These are phyloP conservation scores for Ethmia dodecea DNA, from an alignment of 2,888 invertebrate genomes.

Conservation along the genomic window DNA sequence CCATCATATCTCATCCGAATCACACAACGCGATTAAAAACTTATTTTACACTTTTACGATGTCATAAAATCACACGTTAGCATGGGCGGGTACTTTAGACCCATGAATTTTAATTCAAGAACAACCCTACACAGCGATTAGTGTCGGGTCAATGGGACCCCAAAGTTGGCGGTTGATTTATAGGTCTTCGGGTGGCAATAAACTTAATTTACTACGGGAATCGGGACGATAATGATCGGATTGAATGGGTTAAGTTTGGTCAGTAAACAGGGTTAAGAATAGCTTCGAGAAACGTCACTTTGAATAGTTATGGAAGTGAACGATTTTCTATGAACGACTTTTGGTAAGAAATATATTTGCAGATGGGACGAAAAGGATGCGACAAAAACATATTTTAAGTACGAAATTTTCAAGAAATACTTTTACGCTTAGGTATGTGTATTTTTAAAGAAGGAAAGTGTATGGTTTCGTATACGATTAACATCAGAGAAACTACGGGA, in stretches of 20 bases:
- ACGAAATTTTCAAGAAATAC: too few relatives aligned
- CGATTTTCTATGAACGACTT: too few relatives aligned
- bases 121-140: slow-evolving; percentile 14
- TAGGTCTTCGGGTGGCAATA: slow-evolving; percentile 23
- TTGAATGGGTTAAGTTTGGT: slow-evolving; percentile 8
- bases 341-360: too few relatives aligned
- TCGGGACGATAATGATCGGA: slow-evolving; percentile 22
- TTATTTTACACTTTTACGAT: slow-evolving; percentile 44
- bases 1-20: slow-evolving; percentile 14
- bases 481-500: too few relatives aligned
- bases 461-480: too few relatives aligned
- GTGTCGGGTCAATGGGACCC: slow-evolving; percentile 23
- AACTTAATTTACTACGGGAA: slow-evolving; percentile 35
- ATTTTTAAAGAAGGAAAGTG: too few relatives aligned
- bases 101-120: slow-evolving; percentile 28
- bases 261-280: slow-evolving; percentile 3
- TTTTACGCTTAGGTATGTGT: too few relatives aligned
- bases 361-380: too few relatives aligned
- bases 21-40: slow-evolving; percentile 26
- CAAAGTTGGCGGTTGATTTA: slow-evolving; percentile 24
- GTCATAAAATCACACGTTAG: slow-evolving; percentile 24
- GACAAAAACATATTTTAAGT: too few relatives aligned
- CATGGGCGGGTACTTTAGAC: slow-evolving; percentile 23
- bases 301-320: too few relatives aligned
- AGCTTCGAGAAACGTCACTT: too few relatives aligned